Evolutionary conservation across 2,113 vertebrate species (phyloP).

Genomic region (Percopsis transmontana): DNA sequence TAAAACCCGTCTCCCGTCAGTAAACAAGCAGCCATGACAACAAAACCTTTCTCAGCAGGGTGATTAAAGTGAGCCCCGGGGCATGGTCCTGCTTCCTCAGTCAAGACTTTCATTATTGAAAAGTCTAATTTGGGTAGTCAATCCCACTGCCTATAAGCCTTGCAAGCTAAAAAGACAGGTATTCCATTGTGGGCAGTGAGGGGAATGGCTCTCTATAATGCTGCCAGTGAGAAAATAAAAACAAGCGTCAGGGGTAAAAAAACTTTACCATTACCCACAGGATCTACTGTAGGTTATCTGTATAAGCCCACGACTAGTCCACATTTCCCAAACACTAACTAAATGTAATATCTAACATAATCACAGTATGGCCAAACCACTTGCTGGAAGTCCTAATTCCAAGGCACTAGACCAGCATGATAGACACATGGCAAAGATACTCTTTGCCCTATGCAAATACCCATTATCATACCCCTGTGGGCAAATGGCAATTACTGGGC

Average conservation of each 20-base stretch:
- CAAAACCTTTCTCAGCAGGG: conserved; percentile 55
- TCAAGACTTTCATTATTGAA: conserved; percentile 54
- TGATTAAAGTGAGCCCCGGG: conserved; percentile 64
- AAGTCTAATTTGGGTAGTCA: conserved; percentile 33
- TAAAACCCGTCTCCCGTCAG: conserved; percentile 55
- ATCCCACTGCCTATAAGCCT: conserved; percentile 6
- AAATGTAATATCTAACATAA: conserved; percentile 11
- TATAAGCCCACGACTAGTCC: not conserved
- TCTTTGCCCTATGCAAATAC: conserved; percentile 62
- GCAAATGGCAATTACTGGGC: conserved; percentile 74
- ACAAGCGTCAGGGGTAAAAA: not conserved
- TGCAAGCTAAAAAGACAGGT: conserved; percentile 4
- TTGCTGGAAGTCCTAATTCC: conserved; percentile 35
- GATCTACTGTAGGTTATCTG: not conserved
- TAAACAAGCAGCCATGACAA: conserved; percentile 67
- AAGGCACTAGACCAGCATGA: conserved; percentile 39
- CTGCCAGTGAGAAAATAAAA: not conserved
- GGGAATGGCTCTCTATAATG: not conserved
- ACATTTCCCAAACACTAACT: too few species aligned
- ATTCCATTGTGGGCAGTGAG: not conserved
- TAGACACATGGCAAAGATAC: conserved; percentile 50
- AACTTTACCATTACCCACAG: not conserved
- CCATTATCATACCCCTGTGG: conserved; percentile 68
- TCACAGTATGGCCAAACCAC: conserved; percentile 9
- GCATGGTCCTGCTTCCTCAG: conserved; percentile 47